Evolutionary conservation across 2,113 vertebrate genomes (phyloP).

Genomic region (Pagrus major): DNA sequence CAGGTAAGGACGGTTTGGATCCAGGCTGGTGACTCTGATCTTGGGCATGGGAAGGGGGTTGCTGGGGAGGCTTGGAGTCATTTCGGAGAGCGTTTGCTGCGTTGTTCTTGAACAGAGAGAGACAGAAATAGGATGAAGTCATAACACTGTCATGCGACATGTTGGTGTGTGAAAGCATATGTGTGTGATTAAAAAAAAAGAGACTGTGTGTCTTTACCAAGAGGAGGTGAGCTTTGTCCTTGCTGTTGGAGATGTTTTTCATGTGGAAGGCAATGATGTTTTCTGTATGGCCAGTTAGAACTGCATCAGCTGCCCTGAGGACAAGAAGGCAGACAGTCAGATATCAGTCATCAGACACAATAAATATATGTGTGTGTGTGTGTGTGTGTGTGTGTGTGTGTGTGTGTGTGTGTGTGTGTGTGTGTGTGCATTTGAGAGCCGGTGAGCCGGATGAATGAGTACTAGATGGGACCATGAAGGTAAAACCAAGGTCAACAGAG

Average conservation of each 20-base stretch:
- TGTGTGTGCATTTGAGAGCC: slow-evolving; percentile 18
- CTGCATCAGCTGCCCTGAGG: slow-evolving; percentile 96
- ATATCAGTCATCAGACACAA: slow-evolving; percentile 69
- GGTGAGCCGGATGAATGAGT: slow-evolving; percentile 37
- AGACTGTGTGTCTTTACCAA: slow-evolving; percentile 84
- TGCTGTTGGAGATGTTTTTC: slow-evolving; percentile 98
- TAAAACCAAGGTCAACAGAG: slow-evolving; percentile 69
- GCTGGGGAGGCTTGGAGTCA: slow-evolving; percentile 89
- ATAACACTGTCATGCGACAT: not conserved
- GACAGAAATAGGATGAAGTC: slow-evolving; percentile 13
- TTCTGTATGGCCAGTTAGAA: slow-evolving; percentile 96
- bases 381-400: not conserved
- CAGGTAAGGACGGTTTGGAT: slow-evolving; percentile 91
- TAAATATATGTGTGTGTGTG: slow-evolving; percentile 2
- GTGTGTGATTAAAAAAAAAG: not conserved
- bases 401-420: slow-evolving; percentile 9
- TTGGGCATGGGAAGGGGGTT: slow-evolving; percentile 84
- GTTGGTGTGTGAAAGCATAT: not conserved
- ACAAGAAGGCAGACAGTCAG: slow-evolving; percentile 67
- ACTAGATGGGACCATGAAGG: slow-evolving; percentile 57
- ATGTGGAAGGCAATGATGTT: slow-evolving; percentile 98
- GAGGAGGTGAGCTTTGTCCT: slow-evolving; percentile 93
- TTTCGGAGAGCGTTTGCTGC: slow-evolving; percentile 88
- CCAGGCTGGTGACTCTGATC: slow-evolving; percentile 94
- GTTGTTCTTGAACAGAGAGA: slow-evolving; percentile 89